Evolutionary conservation across 2,113 vertebrate genomes (phyloP).

Genomic region (Scophthalmus maximus): DNA sequence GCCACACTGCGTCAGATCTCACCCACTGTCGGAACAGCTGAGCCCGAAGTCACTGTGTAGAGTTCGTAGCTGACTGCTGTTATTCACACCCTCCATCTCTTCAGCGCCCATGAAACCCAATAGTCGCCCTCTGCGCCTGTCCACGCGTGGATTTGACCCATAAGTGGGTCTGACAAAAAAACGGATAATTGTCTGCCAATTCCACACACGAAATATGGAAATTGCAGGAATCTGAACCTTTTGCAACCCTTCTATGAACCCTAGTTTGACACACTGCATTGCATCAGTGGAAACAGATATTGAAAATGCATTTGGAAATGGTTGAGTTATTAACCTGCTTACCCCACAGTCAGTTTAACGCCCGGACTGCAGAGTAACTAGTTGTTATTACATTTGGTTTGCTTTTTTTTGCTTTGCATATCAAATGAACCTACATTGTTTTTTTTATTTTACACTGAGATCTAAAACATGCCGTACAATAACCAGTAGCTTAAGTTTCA

Average conservation of each 20-base stretch:
- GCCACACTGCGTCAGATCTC: slow-evolving; percentile 18
- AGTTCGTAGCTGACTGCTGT: slow-evolving; percentile 14
- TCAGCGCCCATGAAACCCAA: slow-evolving; percentile 30
- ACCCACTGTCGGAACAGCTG: slow-evolving; percentile 39
- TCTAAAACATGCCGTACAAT: slow-evolving; percentile 4
- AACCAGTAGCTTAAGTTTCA: slow-evolving; percentile 19
- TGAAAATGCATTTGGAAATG: no score
- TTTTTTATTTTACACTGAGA: neutral
- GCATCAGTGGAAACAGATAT: slow-evolving; percentile 8
- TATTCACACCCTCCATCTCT: slow-evolving; percentile 23
- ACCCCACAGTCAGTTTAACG: slow-evolving; percentile 14
- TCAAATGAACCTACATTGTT: neutral
- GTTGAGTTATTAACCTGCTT: neutral
- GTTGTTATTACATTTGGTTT: no score
- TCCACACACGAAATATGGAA: slow-evolving; percentile 33
- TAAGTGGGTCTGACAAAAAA: slow-evolving; percentile 49
- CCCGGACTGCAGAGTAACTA: neutral
- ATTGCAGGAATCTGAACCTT: slow-evolving; percentile 52
- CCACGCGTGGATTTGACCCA: slow-evolving; percentile 26
- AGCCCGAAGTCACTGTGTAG: neutral
- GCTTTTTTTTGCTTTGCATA: neutral
- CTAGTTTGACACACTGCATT: slow-evolving; percentile 9
- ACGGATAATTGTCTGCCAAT: slow-evolving; percentile 31
- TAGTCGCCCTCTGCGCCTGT: slow-evolving; percentile 10
- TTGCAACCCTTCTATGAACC: slow-evolving; percentile 23